Evolutionary conservation across 1,140 invertebrate genomes (phyloP), one percentile per base, ranked within the genome.

Genomic region (Propsilocerus akamusi): DNA sequence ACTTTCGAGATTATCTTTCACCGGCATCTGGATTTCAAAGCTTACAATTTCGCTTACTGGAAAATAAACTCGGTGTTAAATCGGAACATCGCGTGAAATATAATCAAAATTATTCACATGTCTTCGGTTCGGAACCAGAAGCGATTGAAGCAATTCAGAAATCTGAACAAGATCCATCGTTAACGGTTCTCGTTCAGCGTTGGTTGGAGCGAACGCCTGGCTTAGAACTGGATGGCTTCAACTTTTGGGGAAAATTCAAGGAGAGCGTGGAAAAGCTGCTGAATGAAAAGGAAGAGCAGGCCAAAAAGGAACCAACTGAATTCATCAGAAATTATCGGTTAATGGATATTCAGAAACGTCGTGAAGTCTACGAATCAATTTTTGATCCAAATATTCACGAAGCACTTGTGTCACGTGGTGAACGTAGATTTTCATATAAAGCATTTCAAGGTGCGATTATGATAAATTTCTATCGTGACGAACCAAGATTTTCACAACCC

Each of bases 11-110:
- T 52, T 93, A 91, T 62, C 67, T 99, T 4, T 82, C 86, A 2
- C 86, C 95, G 1, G 93, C 95, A 0, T 98, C 94, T 0, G 96
- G 96, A 2, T 99, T 99, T 63, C 96, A 99, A 59, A 97, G 92
- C 56, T 65, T 96, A 20, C 96, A 99, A 63, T 99, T 99, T 67
- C 78, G 95, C 5, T 67, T 98, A 1, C 66, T 99, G 14, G 95
- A 99, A 70, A 98, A 98, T 60, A 99, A 97, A 71, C 66, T 99
- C 20, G 96, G 96, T 14, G 72, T 99, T 0, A 81, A 82, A 57
- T 79, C 84, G 63, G 86, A 92, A 26, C 74, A 88, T 52, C 76
- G 95, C 14, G 83, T 93, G 0, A 86, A 88, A 58, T 97, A 95
- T 66, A 96, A 96, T 62, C 88, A 95, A 62, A 81, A 81, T 58